These are phyloP conservation scores for Scaptomyza graminum DNA, from an alignment of 1,140 invertebrate species.

Conservation along the genomic window DNA sequence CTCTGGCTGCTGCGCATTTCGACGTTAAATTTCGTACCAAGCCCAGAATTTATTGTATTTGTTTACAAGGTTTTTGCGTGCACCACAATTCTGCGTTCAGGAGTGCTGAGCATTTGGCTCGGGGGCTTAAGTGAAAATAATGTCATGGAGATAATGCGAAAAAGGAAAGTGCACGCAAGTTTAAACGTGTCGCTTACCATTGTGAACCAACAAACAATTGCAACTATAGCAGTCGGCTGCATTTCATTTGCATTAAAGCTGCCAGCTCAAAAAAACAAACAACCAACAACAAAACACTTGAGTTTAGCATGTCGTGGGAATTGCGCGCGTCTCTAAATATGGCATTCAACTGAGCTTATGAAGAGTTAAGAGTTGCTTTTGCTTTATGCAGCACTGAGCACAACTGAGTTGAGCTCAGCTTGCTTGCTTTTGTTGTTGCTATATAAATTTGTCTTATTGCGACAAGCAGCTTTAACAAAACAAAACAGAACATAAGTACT, in stretches of 20 bases:
- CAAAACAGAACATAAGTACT: neutral
- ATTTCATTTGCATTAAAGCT: conserved; percentile 72
- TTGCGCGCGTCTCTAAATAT: conserved; percentile 16
- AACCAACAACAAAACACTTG: conserved; percentile 23
- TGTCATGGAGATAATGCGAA: conserved; percentile 70
- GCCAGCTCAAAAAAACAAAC: conserved; percentile 38
- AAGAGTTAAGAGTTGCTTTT: conserved; percentile 21
- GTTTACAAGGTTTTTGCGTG: conserved; percentile 80
- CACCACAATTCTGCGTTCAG: conserved; percentile 54
- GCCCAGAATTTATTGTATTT: conserved; percentile 78
- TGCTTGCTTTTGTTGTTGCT: neutral
- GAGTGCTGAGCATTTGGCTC: conserved; percentile 38
- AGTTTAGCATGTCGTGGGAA: conserved; percentile 35
- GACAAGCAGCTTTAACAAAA: neutral
- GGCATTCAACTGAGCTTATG: conserved; percentile 14
- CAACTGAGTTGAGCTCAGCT: conserved; percentile 2
- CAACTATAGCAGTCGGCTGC: conserved; percentile 29
- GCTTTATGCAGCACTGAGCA: conserved; percentile 13
- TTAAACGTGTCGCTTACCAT: conserved; percentile 33
- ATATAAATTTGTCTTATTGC: conserved; percentile 7
- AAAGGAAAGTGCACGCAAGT: conserved; percentile 64
- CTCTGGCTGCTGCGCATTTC: conserved; percentile 45
- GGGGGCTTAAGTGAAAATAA: conserved; percentile 72
- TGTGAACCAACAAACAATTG: neutral
- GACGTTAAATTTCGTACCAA: conserved; percentile 54